Conservation (phyloP, 2,888 invertebrate species). For the Onthophagus sagittarius region DNA sequence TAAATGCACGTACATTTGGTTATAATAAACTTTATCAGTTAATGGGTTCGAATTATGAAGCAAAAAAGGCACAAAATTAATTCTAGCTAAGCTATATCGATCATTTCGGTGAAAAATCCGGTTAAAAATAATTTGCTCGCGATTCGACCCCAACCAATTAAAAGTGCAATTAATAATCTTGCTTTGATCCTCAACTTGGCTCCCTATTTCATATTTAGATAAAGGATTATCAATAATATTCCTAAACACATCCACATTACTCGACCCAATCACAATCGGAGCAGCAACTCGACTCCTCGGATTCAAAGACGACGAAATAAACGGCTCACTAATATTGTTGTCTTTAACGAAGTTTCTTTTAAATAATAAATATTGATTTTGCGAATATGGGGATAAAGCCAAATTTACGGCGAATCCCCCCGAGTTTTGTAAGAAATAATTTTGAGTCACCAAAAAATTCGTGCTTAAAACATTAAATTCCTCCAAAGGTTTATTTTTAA, state of each 20-base stretch:
- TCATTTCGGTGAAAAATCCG: slow-evolving; percentile 82
- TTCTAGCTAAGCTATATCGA: slow-evolving; percentile 90
- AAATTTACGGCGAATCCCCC: slow-evolving; percentile 86
- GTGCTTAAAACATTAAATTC: slow-evolving; percentile 75
- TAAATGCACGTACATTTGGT: slow-evolving; percentile 73
- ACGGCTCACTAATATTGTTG: slow-evolving; percentile 84
- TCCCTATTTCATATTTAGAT: slow-evolving; percentile 91
- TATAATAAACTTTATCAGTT: slow-evolving; percentile 74
- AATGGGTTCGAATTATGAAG: slow-evolving; percentile 86
- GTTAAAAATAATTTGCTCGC: slow-evolving; percentile 68
- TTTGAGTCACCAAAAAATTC: slow-evolving; percentile 72
- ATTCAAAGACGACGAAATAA: slow-evolving; percentile 69
- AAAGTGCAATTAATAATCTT: slow-evolving; percentile 88
- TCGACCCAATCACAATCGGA: slow-evolving; percentile 85
- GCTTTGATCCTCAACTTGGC: slow-evolving; percentile 92
- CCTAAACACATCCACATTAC: slow-evolving; percentile 81
- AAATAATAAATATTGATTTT: slow-evolving; percentile 75
- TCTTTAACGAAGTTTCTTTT: slow-evolving; percentile 83
- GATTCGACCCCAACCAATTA: slow-evolving; percentile 87
- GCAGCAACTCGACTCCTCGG: slow-evolving; percentile 92
- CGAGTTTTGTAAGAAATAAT: slow-evolving; percentile 84
- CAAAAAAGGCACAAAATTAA: slow-evolving; percentile 87
- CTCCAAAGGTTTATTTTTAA: slow-evolving; percentile 76
- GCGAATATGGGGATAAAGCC: slow-evolving; percentile 83
- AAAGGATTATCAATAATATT: slow-evolving; percentile 90